Percentiles rank a stretch among this genome's conserved stretches.
phyloP scores from a whole-genome alignment of 1,140 invertebrate species.

The Oppia nitens region DNA sequence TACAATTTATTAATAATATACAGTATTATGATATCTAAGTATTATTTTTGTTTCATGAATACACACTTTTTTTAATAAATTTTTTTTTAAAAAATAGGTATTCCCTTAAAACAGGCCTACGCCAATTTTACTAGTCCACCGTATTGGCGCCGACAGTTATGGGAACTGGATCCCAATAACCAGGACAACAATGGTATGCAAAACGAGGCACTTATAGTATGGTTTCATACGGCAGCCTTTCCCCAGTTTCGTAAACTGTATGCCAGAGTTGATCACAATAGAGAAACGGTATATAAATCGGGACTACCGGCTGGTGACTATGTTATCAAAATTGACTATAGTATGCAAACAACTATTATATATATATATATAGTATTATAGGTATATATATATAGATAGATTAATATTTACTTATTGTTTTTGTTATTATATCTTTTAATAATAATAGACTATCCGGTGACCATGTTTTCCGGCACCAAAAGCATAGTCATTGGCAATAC shows the following conservation, averaged over 20 bases:
- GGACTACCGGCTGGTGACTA: constrained; percentile 16
- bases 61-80: too few species aligned
- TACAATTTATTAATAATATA: too few species aligned
- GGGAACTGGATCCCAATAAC: constrained; percentile 49
- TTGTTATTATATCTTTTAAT: not conserved
- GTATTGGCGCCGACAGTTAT: constrained; percentile 54
- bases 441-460: constrained; percentile 67
- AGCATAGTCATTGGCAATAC: constrained; percentile 90
- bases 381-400: not conserved
- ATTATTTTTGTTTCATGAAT: too few species aligned
- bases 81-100: too few species aligned
- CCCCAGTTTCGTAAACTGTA: constrained; percentile 79
- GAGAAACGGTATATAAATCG: constrained; percentile 22
- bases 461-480: constrained; percentile 71
- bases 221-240: constrained; percentile 92
- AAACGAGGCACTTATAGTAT: constrained; percentile 88
- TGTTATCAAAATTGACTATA: constrained; percentile 19
- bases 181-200: constrained; percentile 69
- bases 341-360: too few species aligned
- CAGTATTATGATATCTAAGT: too few species aligned
- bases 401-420: not conserved
- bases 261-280: constrained; percentile 4
- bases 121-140: constrained; percentile 26
- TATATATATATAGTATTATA: too few species aligned
- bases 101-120: too few species aligned